A percentile compares a stretch with the other conserved stretches of the same genome.
phyloP scores from a whole-genome alignment of 2,797 vertebrate genomes.

The Ibycter americanus region DNA sequence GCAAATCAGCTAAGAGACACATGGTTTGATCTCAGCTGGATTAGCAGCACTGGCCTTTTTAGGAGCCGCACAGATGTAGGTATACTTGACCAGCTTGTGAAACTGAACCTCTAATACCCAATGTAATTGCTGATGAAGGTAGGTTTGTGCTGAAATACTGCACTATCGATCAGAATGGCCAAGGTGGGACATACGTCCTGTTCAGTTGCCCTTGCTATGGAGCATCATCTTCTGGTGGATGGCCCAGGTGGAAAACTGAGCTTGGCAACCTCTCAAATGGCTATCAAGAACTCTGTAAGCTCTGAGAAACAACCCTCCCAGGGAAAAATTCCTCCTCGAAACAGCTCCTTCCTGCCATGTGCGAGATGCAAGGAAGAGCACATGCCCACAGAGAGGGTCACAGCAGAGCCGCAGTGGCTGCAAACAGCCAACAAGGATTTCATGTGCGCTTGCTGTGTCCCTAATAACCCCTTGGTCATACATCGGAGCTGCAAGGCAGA shows the following conservation, averaged over 20 bases:
- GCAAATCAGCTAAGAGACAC: background rate
- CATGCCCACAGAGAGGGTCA: background rate
- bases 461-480: background rate
- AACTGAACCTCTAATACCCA: background rate
- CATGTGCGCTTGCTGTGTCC: background rate
- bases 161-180: background rate
- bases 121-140: background rate
- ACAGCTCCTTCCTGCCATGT: background rate
- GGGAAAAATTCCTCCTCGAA: background rate
- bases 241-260: background rate
- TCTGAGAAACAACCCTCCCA: background rate
- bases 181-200: rapidly evolving
- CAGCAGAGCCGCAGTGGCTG: background rate
- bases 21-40: background rate
- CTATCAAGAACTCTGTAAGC: background rate
- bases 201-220: background rate
- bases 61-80: background rate
- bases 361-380: background rate
- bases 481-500: background rate
- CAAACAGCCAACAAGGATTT: background rate
- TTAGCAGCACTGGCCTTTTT: background rate
- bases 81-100: background rate
- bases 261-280: background rate
- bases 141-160: background rate
- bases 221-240: background rate